These are phyloP conservation scores for Neodiprion lecontei DNA, from an alignment of 1,140 invertebrate species.

Conservation along the genomic window DNA sequence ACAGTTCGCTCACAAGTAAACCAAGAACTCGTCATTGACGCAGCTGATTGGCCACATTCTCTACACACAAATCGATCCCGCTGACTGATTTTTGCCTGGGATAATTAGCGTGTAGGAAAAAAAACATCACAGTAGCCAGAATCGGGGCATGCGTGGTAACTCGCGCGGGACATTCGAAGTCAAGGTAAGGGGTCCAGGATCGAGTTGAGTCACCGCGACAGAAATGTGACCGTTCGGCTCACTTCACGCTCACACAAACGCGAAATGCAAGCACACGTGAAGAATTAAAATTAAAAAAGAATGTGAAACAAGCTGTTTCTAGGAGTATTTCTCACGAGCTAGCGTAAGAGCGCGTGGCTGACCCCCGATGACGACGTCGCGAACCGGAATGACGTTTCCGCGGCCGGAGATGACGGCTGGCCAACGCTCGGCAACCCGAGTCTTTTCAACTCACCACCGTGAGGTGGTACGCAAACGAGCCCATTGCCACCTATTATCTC, in stretches of 20 bases:
- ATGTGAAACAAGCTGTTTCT: neutral
- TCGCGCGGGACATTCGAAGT: neutral
- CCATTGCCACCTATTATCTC: conserved; percentile 51
- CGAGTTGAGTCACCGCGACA: neutral
- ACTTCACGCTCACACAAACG: neutral
- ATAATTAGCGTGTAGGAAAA: neutral
- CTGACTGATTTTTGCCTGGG: neutral
- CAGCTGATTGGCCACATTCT: no score
- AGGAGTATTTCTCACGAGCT: neutral
- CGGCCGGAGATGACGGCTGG: neutral
- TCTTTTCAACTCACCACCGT: neutral
- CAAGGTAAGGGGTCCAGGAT: conserved; percentile 1
- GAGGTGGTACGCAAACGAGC: conserved; percentile 44
- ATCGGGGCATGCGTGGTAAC: neutral
- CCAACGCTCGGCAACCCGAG: neutral
- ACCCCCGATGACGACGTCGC: conserved; percentile 3
- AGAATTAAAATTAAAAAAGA: neutral
- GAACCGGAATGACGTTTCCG: neutral
- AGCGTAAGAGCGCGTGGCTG: neutral
- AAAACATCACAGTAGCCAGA: neutral
- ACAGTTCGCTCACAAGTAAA: no score
- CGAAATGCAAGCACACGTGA: neutral
- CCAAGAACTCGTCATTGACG: no score
- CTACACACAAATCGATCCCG: no score
- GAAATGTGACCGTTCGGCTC: neutral